Base-by-base conservation (phyloP, 2,797 vertebrate species). In the Erithacus rubecula region DNA sequence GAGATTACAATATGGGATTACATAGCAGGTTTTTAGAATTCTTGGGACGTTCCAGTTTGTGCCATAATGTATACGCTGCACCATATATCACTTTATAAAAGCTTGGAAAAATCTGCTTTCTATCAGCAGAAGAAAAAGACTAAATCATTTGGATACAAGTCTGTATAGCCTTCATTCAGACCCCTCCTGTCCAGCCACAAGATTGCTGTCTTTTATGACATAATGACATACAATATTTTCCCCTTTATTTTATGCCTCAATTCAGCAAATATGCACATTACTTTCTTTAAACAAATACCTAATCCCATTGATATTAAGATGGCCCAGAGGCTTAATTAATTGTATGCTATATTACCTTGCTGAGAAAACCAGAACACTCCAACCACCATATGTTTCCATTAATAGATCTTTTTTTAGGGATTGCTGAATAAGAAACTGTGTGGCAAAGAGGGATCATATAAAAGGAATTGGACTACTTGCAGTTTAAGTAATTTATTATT, bases 51-150 rank as follows among this genome's bases (percentile, higher is more conserved):
- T 76, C 4, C 8, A 22, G 6, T 26, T 53, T 51, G 10, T 47
- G 12, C 6, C 6, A 6, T 26, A 11, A 34, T 32, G 17, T 29
- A 5, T 22, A 1, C 19, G 14, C 32, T 29, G 4, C 12, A 51
- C 30, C 1, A 1, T 29, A 15, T 5, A 14, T 10, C 1, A 7
- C 4, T 37, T 39, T 5, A 36, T 22, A 63, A 59, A 69, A 52
- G 0, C 0, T 2, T 27, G 4, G 26, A 5, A 46, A 90, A 86
- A 52, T 2, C 6, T 55, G 3, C 0, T 47, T 81, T 76, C 16
- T 9, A 10, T 2, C 8, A 29, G n/a, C 6, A 59, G 10, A 65
- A 32, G 43, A 3, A 4, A 13, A 29, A 71, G 81, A 9, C 2
- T 11, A 76, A 82, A 84, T 3, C 10, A 11, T 12, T 52, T 7